phyloP scores from a whole-genome alignment of 1,140 invertebrate species.

The Caenorhabditis briggsae region DNA sequence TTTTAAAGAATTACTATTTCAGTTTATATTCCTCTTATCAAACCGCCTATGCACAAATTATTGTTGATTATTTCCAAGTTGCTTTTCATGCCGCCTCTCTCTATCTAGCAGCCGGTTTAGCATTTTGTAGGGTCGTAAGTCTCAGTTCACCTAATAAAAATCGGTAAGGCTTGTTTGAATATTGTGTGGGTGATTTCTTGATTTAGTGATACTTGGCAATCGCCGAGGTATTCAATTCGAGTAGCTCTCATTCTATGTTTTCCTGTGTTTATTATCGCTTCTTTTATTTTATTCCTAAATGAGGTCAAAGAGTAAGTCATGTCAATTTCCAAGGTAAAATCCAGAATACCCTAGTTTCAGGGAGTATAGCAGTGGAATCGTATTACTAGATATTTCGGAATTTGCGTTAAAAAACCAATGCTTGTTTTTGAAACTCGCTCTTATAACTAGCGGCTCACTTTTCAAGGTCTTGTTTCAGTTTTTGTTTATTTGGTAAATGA shows the following conservation, averaged over 20 bases:
- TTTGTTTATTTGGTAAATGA: not conserved
- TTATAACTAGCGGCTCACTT: not conserved
- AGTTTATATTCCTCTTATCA: not conserved
- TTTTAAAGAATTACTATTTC: not conserved
- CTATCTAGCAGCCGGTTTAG: not conserved
- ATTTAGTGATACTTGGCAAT: constrained; percentile 8
- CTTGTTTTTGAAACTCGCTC: not conserved
- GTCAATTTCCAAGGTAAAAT: not conserved
- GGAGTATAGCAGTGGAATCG: not conserved
- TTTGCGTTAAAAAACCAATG: not conserved
- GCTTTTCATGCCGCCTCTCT: constrained; percentile 5
- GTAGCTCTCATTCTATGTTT: not conserved
- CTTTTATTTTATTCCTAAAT: not conserved
- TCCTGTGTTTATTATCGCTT: not conserved
- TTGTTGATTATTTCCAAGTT: not conserved
- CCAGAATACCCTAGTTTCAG: not conserved
- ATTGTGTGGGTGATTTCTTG: no score
- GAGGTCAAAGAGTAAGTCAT: not conserved
- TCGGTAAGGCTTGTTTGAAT: not conserved
- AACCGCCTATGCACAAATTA: not conserved
- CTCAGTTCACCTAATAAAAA: not conserved
- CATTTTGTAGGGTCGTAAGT: not conserved
- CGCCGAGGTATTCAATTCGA: not conserved
- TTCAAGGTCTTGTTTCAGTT: not conserved
- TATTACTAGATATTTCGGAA: not conserved